Base-by-base conservation (phyloP, 2,888 invertebrate genomes). In the Labia minor region DNA sequence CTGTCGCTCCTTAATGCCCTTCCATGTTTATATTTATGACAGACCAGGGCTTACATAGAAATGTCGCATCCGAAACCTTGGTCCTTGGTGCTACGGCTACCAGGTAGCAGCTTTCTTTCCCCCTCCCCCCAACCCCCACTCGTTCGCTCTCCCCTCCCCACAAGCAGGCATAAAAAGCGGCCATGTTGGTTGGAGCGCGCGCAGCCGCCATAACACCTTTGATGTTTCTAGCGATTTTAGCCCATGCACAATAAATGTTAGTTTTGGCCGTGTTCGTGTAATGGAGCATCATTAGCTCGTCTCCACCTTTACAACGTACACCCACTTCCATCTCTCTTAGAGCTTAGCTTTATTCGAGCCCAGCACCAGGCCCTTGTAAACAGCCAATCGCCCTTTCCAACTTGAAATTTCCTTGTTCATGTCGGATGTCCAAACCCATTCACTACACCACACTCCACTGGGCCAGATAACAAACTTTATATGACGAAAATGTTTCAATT, bases 221-320 rank as follows among this genome's bases (percentile, higher is more conserved):
- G 26, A 26, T 26, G 26, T 8, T 26, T 26, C 26, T 26, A 26
- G 26, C 26, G 26, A 26, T 26, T 26, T 26, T 26, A 26, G 49
- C 49, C 14, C 49, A 3, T 49, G 16, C 49, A 49, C 26, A 49
- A 49, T 49, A 49, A 49, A 49, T 49, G 49, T 49, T 49, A 49
- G 49, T 49, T 49, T 49, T 49, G 49, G 16, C 49, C 49, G 49
- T 49, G 49, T 49, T 49, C 49, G 49, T 49, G 49, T 49, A 49
- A 49, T 49, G 49, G 49, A 49, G 49, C 49, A 49, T 49, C 49
- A 49, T 49, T 49, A 49, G 49, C 49, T 49, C 49, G 49, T 49
- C 49, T 49, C 49, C 49, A 49, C 49, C 49, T 49, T 49, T 49
- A 49, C 49, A 49, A 14, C 49, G 16, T 26, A 49, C 49, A 49